Percentiles rank a stretch among this genome's conserved stretches.
phyloP scores from a whole-genome alignment of 2,888 invertebrate genomes.

The Chirona hameri region DNA sequence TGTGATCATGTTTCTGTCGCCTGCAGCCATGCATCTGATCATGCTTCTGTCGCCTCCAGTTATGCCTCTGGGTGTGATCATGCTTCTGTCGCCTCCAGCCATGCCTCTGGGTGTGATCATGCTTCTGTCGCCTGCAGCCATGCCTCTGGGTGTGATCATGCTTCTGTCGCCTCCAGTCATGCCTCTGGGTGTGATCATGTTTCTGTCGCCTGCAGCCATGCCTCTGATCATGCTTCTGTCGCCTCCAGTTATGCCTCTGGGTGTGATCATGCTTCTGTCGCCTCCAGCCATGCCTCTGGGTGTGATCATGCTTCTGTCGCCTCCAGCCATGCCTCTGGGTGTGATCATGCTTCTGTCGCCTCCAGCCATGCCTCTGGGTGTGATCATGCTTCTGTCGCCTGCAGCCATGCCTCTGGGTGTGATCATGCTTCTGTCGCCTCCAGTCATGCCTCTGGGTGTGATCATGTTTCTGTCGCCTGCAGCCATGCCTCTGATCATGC shows the following conservation, averaged over 20 bases:
- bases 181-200: background rate
- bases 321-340: constrained; percentile 43
- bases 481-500: too few species aligned
- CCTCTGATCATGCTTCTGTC: constrained; percentile 59
- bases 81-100: too few species aligned
- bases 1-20: too few species aligned
- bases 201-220: constrained; percentile 57
- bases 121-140: constrained; percentile 55
- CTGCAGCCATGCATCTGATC: too few species aligned
- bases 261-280: too few species aligned
- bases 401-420: too few species aligned
- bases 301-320: background rate
- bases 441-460: too few species aligned
- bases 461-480: too few species aligned
- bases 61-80: constrained; percentile 38
- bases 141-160: constrained; percentile 72
- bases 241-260: too few species aligned
- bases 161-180: background rate
- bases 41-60: constrained; percentile 26
- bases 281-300: background rate
- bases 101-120: background rate
- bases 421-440: too few species aligned
- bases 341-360: background rate
- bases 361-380: constrained; percentile 42
- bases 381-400: too few species aligned